These are phyloP conservation scores for Xenus cinereus DNA, from an alignment of 2,113 vertebrate genomes.

Conservation along the genomic window DNA sequence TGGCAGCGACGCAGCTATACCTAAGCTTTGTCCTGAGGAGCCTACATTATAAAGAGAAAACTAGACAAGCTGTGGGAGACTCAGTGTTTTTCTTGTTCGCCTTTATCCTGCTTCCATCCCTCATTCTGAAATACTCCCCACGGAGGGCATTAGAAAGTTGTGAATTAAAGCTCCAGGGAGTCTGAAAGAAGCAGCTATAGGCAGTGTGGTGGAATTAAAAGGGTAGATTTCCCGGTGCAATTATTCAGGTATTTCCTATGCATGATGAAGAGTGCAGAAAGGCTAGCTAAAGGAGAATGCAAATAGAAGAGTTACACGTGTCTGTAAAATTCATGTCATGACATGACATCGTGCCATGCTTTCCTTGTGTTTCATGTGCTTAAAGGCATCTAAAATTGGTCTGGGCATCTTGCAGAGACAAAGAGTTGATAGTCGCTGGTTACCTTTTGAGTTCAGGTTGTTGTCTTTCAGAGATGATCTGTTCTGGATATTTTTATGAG, in stretches of 20 bases:
- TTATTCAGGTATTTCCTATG: neutral
- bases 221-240: neutral
- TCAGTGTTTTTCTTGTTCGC: neutral
- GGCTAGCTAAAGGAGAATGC: neutral
- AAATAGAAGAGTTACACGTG: neutral
- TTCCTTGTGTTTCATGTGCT: neutral
- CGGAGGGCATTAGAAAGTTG: neutral
- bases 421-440: neutral
- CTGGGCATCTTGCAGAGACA: neutral
- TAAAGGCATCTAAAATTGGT: neutral
- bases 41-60: neutral
- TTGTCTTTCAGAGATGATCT: neutral
- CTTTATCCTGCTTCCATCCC: neutral
- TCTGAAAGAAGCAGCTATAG: neutral
- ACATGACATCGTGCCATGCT: accelerated
- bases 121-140: neutral
- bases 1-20: neutral
- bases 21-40: neutral
- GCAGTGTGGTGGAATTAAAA: neutral
- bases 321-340: neutral
- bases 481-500: neutral
- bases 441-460: neutral
- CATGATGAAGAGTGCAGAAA: neutral
- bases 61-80: neutral
- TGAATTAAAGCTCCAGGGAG: conserved; percentile 26